Evolutionary conservation across 2,113 vertebrate genomes (phyloP).

Genomic region (Calypte anna): DNA sequence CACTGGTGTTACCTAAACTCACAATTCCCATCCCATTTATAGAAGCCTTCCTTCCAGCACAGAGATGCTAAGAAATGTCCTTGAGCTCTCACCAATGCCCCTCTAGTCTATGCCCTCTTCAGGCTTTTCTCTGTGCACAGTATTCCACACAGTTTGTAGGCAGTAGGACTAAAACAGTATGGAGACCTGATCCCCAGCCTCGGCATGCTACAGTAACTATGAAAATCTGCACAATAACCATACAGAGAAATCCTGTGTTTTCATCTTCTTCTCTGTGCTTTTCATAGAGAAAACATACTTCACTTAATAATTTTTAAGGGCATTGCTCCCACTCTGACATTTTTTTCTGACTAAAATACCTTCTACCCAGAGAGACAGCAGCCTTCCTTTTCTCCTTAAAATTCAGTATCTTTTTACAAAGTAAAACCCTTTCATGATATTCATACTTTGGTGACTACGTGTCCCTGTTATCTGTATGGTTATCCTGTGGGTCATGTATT

Average conservation of each 20-base stretch:
- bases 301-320: background rate
- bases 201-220: background rate
- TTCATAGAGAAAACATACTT: background rate
- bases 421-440: background rate
- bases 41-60: background rate
- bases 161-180: background rate
- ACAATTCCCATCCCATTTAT: background rate
- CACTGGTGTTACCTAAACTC: background rate
- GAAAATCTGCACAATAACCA: background rate
- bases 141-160: background rate
- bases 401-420: background rate
- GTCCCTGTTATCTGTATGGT: background rate
- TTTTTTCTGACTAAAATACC: background rate
- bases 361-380: background rate
- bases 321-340: background rate
- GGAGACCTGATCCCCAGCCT: background rate
- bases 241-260: background rate
- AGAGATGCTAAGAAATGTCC: background rate
- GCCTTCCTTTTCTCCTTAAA: background rate
- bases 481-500: background rate
- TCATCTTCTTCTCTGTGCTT: background rate
- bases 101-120: background rate
- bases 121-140: background rate
- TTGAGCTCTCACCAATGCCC: background rate
- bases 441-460: background rate